Evolutionary conservation across 2,888 invertebrate species (phyloP), one percentile per base, ranked within the genome.

Genomic region (Eustalomyia histrio): DNA sequence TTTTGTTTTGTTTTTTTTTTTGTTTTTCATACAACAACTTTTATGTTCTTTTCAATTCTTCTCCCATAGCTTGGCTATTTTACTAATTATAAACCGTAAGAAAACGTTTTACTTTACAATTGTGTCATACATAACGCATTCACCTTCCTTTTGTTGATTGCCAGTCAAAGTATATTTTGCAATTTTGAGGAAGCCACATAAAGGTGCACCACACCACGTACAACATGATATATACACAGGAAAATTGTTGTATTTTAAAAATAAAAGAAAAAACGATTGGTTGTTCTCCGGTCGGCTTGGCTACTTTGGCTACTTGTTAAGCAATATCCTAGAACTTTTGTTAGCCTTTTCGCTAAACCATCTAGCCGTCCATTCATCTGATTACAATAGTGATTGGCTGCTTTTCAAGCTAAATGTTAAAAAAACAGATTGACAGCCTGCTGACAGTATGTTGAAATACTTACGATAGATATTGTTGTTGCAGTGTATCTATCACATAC

Each of bases 51-150:
- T 60, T 55, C 43, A 47, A 47, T 65, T 47, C 24, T 55, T 55
- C 17, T 18, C 16, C 52, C 14, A 68, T 12, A 71, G 43, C 39
- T 64, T 57, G 33, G 55, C 72, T 29, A 73, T 79, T 79, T 79
- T 72, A 61, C 78, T 79, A 79, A 79, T 79, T 79, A 79, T 79
- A 79, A 79, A 73, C 78, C 78, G 78, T 73, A 72, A 67, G 78
- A 73, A 79, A 79, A 79, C 78, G 78, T 79, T 79, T 79, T 68
- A 67, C 61, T 79, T 73, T 68, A 67, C 78, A 79, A 79, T 73
- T 79, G 78, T 79, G 78, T 79, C 78, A 79, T 79, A 79, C 72
- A 73, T 55, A 76, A 76, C 69, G 76, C 69, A 76, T 52, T 58
- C 57, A 71, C 50, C 64, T 71, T 64, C 69, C 63, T 71, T 69